These are phyloP conservation scores for Motacilla tschutschensis DNA, from an alignment of 2,113 vertebrate species.

Conservation along the genomic window DNA sequence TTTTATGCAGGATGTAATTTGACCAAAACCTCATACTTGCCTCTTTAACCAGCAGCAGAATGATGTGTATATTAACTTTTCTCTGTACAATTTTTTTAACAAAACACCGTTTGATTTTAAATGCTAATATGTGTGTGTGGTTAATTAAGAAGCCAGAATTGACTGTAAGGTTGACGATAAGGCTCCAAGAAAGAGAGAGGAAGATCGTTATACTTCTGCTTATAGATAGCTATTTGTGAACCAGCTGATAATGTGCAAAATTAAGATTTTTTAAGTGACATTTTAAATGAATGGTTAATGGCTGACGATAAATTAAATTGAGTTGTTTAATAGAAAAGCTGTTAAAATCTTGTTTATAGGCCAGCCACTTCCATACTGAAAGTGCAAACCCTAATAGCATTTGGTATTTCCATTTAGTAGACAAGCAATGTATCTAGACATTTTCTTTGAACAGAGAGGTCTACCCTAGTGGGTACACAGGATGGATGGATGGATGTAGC, in stretches of 20 bases:
- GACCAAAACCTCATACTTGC: background rate
- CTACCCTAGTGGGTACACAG: background rate
- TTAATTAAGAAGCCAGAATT: constrained; percentile 79
- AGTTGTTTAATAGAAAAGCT: constrained; percentile 76
- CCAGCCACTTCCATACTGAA: constrained; percentile 47
- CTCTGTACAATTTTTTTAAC: constrained; percentile 21
- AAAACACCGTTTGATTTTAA: constrained; percentile 70
- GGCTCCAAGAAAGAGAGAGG: constrained; percentile 47
- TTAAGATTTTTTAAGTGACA: constrained; percentile 75
- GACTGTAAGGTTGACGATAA: constrained; percentile 51
- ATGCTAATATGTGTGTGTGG: constrained; percentile 67
- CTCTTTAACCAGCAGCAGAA: constrained; percentile 25
- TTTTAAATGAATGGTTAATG: constrained; percentile 82
- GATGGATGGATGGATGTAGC: background rate
- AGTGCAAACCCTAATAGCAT: constrained; percentile 45
- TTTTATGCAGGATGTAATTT: background rate
- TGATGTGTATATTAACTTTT: constrained; percentile 55
- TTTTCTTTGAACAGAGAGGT: background rate
- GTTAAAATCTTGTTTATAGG: constrained; percentile 72
- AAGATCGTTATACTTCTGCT: constrained; percentile 66
- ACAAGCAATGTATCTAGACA: background rate
- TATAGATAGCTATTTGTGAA: constrained; percentile 74
- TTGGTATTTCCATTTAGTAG: constrained; percentile 50
- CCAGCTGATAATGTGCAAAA: constrained; percentile 78
- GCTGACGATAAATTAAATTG: constrained; percentile 80